Evolutionary conservation across 2,797 vertebrate genomes (phyloP).

Genomic region (Poeciliopsis infans): DNA sequence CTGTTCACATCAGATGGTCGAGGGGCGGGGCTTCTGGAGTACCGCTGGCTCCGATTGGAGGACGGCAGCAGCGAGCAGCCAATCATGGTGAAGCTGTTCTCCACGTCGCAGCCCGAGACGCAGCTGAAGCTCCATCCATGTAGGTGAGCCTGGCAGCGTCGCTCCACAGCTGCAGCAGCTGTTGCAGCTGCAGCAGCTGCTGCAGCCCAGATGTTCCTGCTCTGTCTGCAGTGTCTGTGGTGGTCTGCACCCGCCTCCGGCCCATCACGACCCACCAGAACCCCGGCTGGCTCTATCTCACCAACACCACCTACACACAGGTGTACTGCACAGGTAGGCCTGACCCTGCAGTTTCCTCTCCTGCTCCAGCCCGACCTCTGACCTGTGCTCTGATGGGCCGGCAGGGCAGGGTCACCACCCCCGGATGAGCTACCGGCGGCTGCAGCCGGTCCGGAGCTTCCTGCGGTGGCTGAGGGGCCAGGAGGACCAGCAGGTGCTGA

Average conservation of each 20-base stretch:
- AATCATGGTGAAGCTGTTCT: slow-evolving; percentile 80
- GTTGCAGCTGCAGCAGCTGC: background rate
- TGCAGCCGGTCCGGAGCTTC: slow-evolving; percentile 67
- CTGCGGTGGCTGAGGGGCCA: slow-evolving; percentile 73
- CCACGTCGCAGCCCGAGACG: slow-evolving; percentile 80
- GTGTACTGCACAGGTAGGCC: slow-evolving; percentile 74
- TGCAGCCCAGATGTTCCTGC: background rate
- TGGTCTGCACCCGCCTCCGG: slow-evolving; percentile 75
- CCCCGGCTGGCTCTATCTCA: slow-evolving; percentile 61
- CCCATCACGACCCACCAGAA: slow-evolving; percentile 35
- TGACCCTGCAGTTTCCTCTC: fast-evolving
- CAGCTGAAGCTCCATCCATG: slow-evolving; percentile 72
- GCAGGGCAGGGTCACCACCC: slow-evolving; percentile 71
- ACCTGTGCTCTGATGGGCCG: slow-evolving; percentile 21
- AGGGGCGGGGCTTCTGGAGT: slow-evolving; percentile 72
- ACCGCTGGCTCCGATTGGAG: slow-evolving; percentile 79
- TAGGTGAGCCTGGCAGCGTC: slow-evolving; percentile 28
- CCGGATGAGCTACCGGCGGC: slow-evolving; percentile 75
- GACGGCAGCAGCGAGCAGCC: slow-evolving; percentile 70
- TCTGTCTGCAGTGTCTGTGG: slow-evolving; percentile 65
- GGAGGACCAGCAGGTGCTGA: slow-evolving; percentile 68
- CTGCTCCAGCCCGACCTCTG: background rate
- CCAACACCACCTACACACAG: slow-evolving; percentile 74
- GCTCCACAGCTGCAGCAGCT: background rate
- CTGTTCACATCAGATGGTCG: slow-evolving; percentile 48